These are phyloP conservation scores for Grus americana DNA, from an alignment of 2,113 vertebrate genomes.

Conservation along the genomic window DNA sequence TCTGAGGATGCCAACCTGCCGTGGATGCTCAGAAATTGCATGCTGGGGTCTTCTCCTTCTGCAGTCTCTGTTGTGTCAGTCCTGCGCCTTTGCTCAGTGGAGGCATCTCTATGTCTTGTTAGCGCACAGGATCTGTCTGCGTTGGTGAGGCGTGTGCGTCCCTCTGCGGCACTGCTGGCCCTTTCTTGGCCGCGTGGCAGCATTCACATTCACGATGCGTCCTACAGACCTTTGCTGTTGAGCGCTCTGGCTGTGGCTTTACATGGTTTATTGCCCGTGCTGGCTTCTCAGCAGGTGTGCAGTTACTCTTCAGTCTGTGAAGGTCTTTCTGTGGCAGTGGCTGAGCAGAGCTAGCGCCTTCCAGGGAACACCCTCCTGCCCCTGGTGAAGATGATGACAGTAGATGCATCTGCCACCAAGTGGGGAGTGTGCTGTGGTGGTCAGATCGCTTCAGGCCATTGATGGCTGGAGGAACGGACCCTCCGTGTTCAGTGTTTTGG, in stretches of 20 bases:
- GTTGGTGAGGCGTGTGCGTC: background rate
- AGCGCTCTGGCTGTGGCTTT: background rate
- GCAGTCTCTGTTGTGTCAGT: background rate
- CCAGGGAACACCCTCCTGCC: no score
- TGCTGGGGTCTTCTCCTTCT: accelerated
- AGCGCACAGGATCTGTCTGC: background rate
- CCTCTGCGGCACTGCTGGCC: background rate
- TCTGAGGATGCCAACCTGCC: no score
- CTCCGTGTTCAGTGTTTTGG: background rate
- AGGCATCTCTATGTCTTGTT: background rate
- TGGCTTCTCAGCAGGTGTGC: background rate
- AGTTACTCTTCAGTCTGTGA: background rate
- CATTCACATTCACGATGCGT: background rate
- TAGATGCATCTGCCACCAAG: background rate
- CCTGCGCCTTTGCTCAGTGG: background rate
- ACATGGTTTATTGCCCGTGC: background rate
- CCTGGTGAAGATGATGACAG: background rate
- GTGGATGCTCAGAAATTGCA: background rate
- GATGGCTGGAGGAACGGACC: background rate
- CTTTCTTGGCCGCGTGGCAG: background rate
- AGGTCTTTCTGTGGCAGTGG: background rate
- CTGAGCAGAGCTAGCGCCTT: background rate
- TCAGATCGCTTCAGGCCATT: background rate
- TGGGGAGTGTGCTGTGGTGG: background rate
- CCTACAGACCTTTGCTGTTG: background rate